These are phyloP conservation scores for Rallus crepitans DNA, from an alignment of 2,797 vertebrate genomes.

Conservation along the genomic window DNA sequence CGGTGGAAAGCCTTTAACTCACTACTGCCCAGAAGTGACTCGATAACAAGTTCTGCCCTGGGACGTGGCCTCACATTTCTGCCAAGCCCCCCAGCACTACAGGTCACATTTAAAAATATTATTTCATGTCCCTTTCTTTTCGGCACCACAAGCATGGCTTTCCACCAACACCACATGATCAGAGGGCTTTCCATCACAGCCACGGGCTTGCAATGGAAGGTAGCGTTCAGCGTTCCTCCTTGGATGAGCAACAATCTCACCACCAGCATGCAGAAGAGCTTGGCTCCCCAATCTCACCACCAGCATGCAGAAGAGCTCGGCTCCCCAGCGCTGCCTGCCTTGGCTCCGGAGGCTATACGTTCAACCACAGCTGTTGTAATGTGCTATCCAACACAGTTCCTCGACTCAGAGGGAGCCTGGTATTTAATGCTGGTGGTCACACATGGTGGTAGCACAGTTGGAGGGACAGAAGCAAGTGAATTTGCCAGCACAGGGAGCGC, in stretches of 20 bases:
- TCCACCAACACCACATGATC: neutral
- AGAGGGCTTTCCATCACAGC: neutral
- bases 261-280: neutral
- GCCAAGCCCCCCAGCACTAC: neutral
- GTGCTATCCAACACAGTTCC: neutral
- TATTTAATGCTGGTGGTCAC: fast-evolving
- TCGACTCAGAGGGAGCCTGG: neutral
- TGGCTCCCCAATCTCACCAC: neutral
- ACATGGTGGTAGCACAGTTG: fast-evolving
- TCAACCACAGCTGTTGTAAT: neutral
- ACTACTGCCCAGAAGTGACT: neutral
- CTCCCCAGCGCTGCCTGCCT: fast-evolving
- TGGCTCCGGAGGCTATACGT: neutral
- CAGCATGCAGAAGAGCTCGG: neutral
- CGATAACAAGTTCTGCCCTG: neutral
- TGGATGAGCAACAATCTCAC: neutral
- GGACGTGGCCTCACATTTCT: neutral
- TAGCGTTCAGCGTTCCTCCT: neutral
- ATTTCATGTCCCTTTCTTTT: neutral
- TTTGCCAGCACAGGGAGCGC: neutral
- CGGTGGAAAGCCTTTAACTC: slow-evolving; percentile 16
- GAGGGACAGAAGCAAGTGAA: neutral
- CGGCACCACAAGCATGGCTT: neutral
- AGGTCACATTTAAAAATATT: neutral
- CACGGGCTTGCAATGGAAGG: neutral